Percentiles rank a stretch among this genome's conserved stretches.
Conservation (phyloP, 2,113 vertebrate genomes). For the Zapus hudsonius region DNA sequence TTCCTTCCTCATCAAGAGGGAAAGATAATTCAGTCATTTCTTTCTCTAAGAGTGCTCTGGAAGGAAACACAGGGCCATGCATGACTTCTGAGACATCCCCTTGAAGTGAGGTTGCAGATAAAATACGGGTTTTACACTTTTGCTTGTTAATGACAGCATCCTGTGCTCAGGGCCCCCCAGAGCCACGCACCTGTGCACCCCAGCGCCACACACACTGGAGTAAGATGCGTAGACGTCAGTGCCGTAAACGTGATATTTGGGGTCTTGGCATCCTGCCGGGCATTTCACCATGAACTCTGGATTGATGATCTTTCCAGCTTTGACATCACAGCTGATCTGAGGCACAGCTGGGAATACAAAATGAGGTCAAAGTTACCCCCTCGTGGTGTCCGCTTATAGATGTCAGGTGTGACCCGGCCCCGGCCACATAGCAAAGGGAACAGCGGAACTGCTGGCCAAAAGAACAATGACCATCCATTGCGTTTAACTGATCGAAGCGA, state of each 20-base stretch:
- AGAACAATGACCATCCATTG: neutral
- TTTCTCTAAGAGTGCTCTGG: neutral
- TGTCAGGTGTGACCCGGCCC: neutral
- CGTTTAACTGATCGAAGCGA: neutral
- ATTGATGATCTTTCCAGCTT: conserved; percentile 94
- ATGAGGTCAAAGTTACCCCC: conserved; percentile 68
- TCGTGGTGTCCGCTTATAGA: neutral
- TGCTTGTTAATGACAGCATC: neutral
- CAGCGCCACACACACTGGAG: conserved; percentile 96
- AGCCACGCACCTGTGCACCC: conserved; percentile 93
- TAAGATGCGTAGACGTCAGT: conserved; percentile 95
- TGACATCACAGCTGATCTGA: conserved; percentile 93
- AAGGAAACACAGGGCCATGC: neutral
- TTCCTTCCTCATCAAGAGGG: neutral
- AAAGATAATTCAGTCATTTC: neutral
- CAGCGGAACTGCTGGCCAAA: neutral
- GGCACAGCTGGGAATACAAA: conserved; percentile 90
- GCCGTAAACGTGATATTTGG: conserved; percentile 94
- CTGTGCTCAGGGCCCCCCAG: neutral
- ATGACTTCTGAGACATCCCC: neutral
- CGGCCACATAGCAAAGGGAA: neutral
- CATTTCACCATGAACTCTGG: conserved; percentile 97
- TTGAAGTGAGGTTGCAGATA: too few species aligned
- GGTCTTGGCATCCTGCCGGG: conserved; percentile 93
- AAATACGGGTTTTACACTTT: neutral